Base-by-base conservation (phyloP, 2,888 invertebrate species). In the Sarcophaga caerulescens region DNA sequence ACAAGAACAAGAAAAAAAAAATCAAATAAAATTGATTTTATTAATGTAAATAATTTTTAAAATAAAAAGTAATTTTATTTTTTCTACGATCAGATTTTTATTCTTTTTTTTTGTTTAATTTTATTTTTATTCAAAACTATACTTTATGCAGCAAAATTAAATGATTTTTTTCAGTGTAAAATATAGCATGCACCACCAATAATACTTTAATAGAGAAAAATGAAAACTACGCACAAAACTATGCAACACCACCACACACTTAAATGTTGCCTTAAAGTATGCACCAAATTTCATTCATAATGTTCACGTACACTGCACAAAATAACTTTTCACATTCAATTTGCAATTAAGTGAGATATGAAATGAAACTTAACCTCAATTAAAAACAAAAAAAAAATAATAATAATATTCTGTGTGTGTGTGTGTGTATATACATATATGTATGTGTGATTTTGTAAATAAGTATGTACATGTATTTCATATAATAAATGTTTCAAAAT, bases 1-100 rank as follows among this genome's bases (percentile, higher is more conserved):
- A 89, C 88, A 89, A 89, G 89, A 89, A 89, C 88, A 88, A 47
- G 47, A 87, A 90, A 88, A 89, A 89, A 89, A 89, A 89, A 88
- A 88, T 73, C 25, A 47, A 44, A 68, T 65, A 35, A 77, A 80
- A 70, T 45, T 85, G 44, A n/a, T n/a, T 75, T 81, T 83, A 65
- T 70, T 73, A 66, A 44, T 85, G 82, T 85, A 84, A 81, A 69
- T 85, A 82, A 44, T 69, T 65, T 70, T 59, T 12, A 63, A 21
- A 25, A 76, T 60, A 44, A 77, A 74, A 19, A 19, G 73, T 65
- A 35, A 71, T 60, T 75, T 63, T 14, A 47, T 79, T 21, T 19
- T 57, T 52, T 52, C 5, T 52, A 1, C 2, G 4, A 14, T 14
- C 19, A 65, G 23, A 59, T 23, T 60, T 76, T 17, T n/a, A n/a